Base-by-base conservation (phyloP, 2,888 invertebrate species). In the Drosophila sordidula region DNA sequence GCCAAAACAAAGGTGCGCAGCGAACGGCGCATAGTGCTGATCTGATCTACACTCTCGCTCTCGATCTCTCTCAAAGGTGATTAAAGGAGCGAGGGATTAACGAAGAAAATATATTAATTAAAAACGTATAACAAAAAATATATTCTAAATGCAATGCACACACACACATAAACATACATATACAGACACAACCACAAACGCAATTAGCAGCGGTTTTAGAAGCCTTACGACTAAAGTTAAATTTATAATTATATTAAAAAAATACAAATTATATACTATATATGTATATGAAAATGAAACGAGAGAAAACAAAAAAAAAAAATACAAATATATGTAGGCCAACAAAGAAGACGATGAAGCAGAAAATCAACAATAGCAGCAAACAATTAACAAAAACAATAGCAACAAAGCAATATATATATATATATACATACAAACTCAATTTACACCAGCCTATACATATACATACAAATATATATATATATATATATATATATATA, bases 151-250 rank as follows among this genome's bases (percentile, higher is more conserved):
- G 75, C 72, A 74, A 76, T 79, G 78, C 83, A 80, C 11, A 54
- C 36, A 38, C n/a, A 56, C 16, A 55, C 16, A 18, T 2, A 59
- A 18, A 64, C 26, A 16, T 16, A 56, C 22, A 61, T 8, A 55
- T 14, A 56, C 41, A 61, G 9, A 50, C 34, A 69, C 57, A 63
- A 32, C 57, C 49, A 68, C 52, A 49, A 57, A 80, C 65, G 86
- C 83, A 85, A 79, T 70, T 81, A 81, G 86, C 75, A 86, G 83
- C 83, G 81, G 80, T 80, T 79, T 83, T 86, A 82, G 80, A 77
- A 67, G 81, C 81, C 81, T 82, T 82, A 82, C 68, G 59, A 69
- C 45, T 67, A 85, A 73, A 70, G 57, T 64, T 69, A 82, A 63
- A 77, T 67, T 65, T 50, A 78, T 63, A 62, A 65, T 59, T 49